Base-by-base conservation (phyloP, 2,113 vertebrate genomes). In the Rhinopomastus cyanomelas region DNA sequence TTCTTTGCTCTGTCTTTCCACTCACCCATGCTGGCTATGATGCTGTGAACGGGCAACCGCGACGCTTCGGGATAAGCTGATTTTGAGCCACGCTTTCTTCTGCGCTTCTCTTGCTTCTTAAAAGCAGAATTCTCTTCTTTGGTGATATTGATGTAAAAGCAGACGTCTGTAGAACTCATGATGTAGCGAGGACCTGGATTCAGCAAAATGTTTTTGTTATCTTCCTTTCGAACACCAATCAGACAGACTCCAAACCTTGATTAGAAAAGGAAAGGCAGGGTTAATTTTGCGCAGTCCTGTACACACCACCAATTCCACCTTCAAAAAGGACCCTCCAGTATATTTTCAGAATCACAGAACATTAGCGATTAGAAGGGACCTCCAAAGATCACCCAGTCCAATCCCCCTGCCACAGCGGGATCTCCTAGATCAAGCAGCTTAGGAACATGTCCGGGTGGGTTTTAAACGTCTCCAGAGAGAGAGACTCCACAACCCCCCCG, bases 101-200 rank as follows among this genome's bases (percentile, higher is more conserved):
- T 97, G 64, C 97, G 96, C 73, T 98, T 98, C 84, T 99, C 98
- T 95, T 98, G 98, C 85, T 98, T 98, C 92, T 98, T 99, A 96
- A 99, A 99, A 85, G 99, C 98, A 12, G 99, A 99, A 97, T 99
- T 99, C 96, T 99, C 99, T 97, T 99, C 99, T 97, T 99, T 99
- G 92, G 98, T 99, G 96, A 99, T 98, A 95, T 99, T 99, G 96
- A 99, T 99, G 94, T 99, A 99, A 97, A 99, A 99, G 85, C 99
- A 99, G 85, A 96, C 98, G 92, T 99, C 98, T 72, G 98, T 97
- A 86, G 98, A 94, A 55, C 98, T 98, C 98, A 99, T 98, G 91
- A 98, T 98, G 95, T 98, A 98, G 9, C 97, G 98, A 44, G 98
- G 99, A 62, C 99, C 99, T 81, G 98, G 99, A 96, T 99, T 99